A percentile compares a stretch with the other conserved stretches of the same genome.
Evolutionary conservation across 2,888 invertebrate genomes (phyloP).

Genomic region (Chloroclysta siterata): DNA sequence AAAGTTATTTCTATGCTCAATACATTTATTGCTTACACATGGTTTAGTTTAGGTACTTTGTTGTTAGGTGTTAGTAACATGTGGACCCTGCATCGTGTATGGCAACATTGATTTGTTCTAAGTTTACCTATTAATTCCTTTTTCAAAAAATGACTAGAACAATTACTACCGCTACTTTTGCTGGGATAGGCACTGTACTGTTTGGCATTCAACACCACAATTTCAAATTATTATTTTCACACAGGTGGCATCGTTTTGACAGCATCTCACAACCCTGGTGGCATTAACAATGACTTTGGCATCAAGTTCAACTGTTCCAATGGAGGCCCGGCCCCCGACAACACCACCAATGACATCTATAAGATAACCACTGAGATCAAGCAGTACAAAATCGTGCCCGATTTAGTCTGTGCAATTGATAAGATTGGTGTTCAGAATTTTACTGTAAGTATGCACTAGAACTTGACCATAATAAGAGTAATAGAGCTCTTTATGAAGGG

Average conservation of each 20-base stretch:
- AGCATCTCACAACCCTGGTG: conserved; percentile 99
- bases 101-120: too few species aligned
- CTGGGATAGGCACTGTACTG: too few species aligned
- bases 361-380: conserved; percentile 91
- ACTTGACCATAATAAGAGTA: too few species aligned
- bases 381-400: conserved; percentile 92
- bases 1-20: too few species aligned
- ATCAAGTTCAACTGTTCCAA: conserved; percentile 99
- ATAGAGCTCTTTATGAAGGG: too few species aligned
- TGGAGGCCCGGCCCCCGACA: conserved; percentile 98
- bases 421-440: conserved; percentile 88
- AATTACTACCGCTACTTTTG: too few species aligned
- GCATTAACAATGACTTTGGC: conserved; percentile 98
- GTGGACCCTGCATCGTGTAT: too few species aligned
- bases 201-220: background rate
- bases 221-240: conserved; percentile 27
- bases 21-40: too few species aligned
- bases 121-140: too few species aligned
- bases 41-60: too few species aligned
- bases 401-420: conserved; percentile 90
- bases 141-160: too few species aligned
- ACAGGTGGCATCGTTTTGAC: conserved; percentile 98
- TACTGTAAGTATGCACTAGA: conserved; percentile 72
- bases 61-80: too few species aligned
- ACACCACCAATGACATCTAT: conserved; percentile 94